phyloP scores from a whole-genome alignment of 2,888 invertebrate species.

The Campoletis raptor region DNA sequence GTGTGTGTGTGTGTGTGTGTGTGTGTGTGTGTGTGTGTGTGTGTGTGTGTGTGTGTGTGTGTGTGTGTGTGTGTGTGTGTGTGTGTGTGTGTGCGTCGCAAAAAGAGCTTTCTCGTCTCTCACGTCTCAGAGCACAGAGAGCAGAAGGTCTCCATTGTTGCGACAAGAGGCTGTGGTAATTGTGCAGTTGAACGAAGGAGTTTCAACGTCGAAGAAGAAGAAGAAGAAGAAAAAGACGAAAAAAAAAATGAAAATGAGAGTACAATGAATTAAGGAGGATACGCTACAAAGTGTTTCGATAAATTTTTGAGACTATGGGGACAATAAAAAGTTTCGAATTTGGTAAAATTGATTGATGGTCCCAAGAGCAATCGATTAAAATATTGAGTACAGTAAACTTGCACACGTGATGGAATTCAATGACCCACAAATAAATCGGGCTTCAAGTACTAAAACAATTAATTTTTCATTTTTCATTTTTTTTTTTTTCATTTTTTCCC shows the following conservation, averaged over 20 bases:
- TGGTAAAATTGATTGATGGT: background rate
- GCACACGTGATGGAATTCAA: background rate
- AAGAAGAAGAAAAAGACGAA: slow-evolving; percentile 40
- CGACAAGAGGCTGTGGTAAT: slow-evolving; percentile 65
- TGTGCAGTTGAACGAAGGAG: slow-evolving; percentile 59
- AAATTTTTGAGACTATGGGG: background rate
- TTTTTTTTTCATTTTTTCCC: background rate
- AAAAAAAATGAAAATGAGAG: slow-evolving; percentile 51
- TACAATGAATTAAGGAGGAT: slow-evolving; percentile 37
- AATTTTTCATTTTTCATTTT: slow-evolving; percentile 1
- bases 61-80: background rate
- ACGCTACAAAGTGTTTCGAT: slow-evolving; percentile 28
- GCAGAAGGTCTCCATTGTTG: slow-evolving; percentile 49
- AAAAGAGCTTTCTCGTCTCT: slow-evolving; percentile 57
- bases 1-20: background rate
- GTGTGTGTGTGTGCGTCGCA: slow-evolving; percentile 27
- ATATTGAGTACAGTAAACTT: background rate
- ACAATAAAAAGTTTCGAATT: background rate
- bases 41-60: background rate
- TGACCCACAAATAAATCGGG: slow-evolving; percentile 27
- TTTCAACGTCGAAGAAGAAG: slow-evolving; percentile 43
- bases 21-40: background rate
- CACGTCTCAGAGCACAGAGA: slow-evolving; percentile 34
- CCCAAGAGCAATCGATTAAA: background rate
- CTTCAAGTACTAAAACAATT: slow-evolving; percentile 48